These are phyloP conservation scores for Bombyx huttoni DNA, from an alignment of 2,888 invertebrate genomes.

Conservation along the genomic window DNA sequence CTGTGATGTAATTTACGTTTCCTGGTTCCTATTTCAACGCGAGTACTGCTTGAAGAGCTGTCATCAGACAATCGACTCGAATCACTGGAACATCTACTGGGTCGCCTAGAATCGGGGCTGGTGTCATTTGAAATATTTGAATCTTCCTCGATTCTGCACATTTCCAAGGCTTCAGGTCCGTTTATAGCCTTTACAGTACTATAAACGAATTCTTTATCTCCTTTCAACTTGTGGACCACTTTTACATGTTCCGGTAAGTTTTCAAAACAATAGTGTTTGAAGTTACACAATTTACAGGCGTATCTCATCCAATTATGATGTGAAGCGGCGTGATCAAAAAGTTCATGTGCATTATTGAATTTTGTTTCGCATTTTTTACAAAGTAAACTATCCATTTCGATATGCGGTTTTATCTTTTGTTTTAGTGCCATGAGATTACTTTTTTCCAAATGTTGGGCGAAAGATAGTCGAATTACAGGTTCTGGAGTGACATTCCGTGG, in stretches of 20 bases:
- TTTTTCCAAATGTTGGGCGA: constrained; percentile 46
- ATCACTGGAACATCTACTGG: constrained; percentile 59
- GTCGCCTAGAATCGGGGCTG: constrained; percentile 47
- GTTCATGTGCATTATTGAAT: constrained; percentile 57
- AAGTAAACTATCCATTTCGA: constrained; percentile 44
- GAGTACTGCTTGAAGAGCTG: constrained; percentile 47
- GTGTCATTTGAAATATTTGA: constrained; percentile 28
- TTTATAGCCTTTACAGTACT: constrained; percentile 61
- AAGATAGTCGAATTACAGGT: constrained; percentile 32
- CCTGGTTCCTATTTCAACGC: constrained; percentile 33
- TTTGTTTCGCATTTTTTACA: constrained; percentile 70
- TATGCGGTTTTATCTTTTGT: constrained; percentile 42
- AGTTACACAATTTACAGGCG: constrained; percentile 82
- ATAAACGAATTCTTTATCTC: constrained; percentile 63
- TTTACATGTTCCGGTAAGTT: constrained; percentile 78
- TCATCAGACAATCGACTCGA: constrained; percentile 60
- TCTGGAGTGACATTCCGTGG: constrained; percentile 5
- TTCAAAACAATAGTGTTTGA: constrained; percentile 76
- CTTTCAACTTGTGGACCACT: constrained; percentile 73
- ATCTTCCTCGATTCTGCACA: constrained; percentile 34
- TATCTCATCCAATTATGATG: constrained; percentile 82
- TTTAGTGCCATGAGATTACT: constrained; percentile 49
- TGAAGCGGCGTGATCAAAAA: constrained; percentile 74
- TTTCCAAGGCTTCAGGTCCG: constrained; percentile 45
- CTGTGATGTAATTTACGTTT: constrained; percentile 42